Evolutionary conservation across 1,140 invertebrate genomes (phyloP), one percentile per base, ranked within the genome.

Genomic region (Drosophila watanabei): DNA sequence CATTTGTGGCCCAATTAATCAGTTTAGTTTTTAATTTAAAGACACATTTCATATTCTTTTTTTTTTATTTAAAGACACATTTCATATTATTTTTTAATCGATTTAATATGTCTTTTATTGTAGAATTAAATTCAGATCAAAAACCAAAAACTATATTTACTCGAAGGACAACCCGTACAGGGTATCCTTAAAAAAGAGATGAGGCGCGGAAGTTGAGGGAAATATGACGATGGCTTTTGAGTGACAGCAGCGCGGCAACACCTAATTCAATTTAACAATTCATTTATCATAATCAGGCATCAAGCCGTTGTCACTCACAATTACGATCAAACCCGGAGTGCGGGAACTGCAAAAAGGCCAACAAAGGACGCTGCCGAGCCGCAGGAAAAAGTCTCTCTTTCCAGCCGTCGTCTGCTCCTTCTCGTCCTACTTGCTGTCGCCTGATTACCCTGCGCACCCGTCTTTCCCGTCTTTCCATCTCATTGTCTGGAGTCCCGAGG

Each of bases 191-290:
- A 46, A 56, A 46, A 43, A 32, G n/a, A 30, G n/a, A 18, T 33
- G 51, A 13, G 45, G 20, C 32, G 16, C 33, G 33, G 70, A 46
- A 35, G 20, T 43, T 35, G 79, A 39, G 75, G 58, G 59, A 89
- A 65, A 78, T 71, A 65, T 81, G 82, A 79, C 79, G 75, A 75
- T 49, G 79, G 62, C 51, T 65, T 80, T 79, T 90, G 86, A 90
- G 86, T 90, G 86, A 90, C 86, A 90, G 86, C 82, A 78, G 63
- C 80, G 63, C 79, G 82, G 82, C 86, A 90, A 90, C 86, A 90
- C 86, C 86, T 90, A 90, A 90, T 90, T 90, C 86, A 90, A 90
- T 90, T 90, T 90, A 90, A 90, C 86, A 90, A 90, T 90, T 90
- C 87, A 90, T 90, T 90, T 90, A 90, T 90, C 86, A 90, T 90